Evolutionary conservation across 2,797 vertebrate genomes (phyloP), one percentile per base, ranked within the genome.

Genomic region (Darevskia mixta): DNA sequence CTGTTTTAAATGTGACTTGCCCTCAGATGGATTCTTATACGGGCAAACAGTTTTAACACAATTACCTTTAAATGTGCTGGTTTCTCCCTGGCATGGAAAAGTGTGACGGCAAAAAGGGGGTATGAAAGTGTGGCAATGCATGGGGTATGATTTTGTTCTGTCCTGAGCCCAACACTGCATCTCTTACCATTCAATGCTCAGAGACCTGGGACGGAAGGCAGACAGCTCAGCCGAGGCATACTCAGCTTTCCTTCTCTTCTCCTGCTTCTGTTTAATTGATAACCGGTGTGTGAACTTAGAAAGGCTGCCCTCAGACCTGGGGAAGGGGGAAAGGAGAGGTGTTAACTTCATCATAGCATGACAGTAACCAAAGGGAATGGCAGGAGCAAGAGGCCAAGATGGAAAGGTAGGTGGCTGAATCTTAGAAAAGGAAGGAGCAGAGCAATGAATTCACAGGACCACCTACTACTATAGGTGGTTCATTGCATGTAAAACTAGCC

Each of bases 111-210:
- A n/a, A 35, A 27, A 29, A 3, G 13, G 9, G n/a, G n/a, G n/a
- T n/a, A n/a, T 35, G 55, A 13, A 82, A n/a, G 29, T 35, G 8
- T 13, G 38, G 38, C n/a, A 20, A 49, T 10, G 55, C 17, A 11
- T 73, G 78, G 86, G 88, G 72, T 79, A 43, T 1, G 87, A 32
- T 27, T 84, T 29, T 71, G 6, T 79, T 85, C 20, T 29, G 55
- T 58, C 45, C 64, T 83, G 92, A 87, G 85, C 23, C 49, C 86
- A 73, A 23, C 69, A 83, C 89, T 90, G 87, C 81, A 72, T 86
- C 88, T 95, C 97, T 97, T 97, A 98, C 98, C 98, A 98, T 97
- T 98, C 98, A 93, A 98, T 96, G 92, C 98, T 98, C 75, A 98
- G 97, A 89, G 98, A 98, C 91, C 98, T 97, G 96, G 98, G 97